phyloP scores from a whole-genome alignment of 1,140 invertebrate species.

The Homalodisca vitripennis region DNA sequence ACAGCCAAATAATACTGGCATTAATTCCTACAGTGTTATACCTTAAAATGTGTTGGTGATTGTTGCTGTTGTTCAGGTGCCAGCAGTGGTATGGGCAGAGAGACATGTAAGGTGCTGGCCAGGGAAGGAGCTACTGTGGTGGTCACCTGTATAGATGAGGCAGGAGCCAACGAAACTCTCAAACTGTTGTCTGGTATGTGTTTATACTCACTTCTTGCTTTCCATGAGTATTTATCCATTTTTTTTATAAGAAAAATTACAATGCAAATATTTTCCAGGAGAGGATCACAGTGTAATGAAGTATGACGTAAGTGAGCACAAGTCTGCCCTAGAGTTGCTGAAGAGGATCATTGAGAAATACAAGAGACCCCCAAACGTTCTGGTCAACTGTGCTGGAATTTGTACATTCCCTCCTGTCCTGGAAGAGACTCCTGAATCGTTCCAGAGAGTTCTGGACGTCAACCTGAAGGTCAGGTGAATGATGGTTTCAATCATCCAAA shows the following conservation, averaged over 20 bases:
- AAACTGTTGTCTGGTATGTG: too few relatives aligned
- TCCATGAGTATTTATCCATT: too few relatives aligned
- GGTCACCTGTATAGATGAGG: neutral
- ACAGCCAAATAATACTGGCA: too few relatives aligned
- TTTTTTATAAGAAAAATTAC: too few relatives aligned
- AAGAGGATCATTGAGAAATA: neutral
- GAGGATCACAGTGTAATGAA: neutral
- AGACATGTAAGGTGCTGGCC: slow-evolving; percentile 1
- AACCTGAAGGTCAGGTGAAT: slow-evolving; percentile 23
- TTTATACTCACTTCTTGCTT: too few relatives aligned
- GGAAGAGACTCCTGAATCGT: neutral
- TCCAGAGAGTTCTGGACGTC: slow-evolving; percentile 5
- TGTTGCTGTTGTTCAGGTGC: neutral
- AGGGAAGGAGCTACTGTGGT: slow-evolving; percentile 14
- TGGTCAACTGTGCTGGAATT: slow-evolving; percentile 25
- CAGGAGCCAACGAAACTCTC: neutral
- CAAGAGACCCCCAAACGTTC: neutral
- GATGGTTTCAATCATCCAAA: too few relatives aligned
- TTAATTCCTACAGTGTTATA: too few relatives aligned
- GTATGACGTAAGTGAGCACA: neutral
- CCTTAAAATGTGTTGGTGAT: too few relatives aligned
- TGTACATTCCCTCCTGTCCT: neutral
- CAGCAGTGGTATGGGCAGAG: slow-evolving; percentile 13
- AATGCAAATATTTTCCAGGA: too few relatives aligned
- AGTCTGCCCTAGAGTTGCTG: neutral